These are phyloP conservation scores for Limnephilus rhombicus DNA, from an alignment of 2,888 invertebrate genomes.

Conservation along the genomic window DNA sequence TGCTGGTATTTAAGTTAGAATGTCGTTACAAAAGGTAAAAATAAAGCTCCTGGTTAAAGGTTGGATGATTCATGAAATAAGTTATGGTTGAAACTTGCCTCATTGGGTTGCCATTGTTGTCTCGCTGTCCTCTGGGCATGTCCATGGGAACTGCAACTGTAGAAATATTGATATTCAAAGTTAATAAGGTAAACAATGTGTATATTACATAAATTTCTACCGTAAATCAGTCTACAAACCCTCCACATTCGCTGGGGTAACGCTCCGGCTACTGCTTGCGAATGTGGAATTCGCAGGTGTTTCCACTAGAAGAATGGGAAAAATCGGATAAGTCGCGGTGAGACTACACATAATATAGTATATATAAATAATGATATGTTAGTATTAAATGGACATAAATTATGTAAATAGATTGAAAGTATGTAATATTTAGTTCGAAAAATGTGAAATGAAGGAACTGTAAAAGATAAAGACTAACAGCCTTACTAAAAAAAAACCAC, in stretches of 20 bases:
- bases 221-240: constrained; percentile 1
- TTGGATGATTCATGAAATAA: neutral
- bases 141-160: constrained; percentile 6
- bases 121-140: constrained; percentile 21
- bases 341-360: neutral
- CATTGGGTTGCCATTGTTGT: neutral
- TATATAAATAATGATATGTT: neutral
- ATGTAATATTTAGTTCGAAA: neutral
- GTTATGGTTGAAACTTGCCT: neutral
- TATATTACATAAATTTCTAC: neutral
- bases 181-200: neutral
- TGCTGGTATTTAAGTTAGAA: no score
- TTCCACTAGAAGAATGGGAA: constrained; percentile 1
- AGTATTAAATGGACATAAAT: neutral
- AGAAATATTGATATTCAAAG: neutral
- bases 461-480: neutral
- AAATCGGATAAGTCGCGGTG: neutral
- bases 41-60: no score
- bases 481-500: no score
- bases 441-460: neutral
- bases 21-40: no score
- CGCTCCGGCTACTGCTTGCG: neutral
- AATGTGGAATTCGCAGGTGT: constrained; percentile 1
- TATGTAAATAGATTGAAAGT: neutral
- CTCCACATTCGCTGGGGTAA: constrained; percentile 1